Evolutionary conservation across 37 sponge, comb jelly and placozoan genomes (phyloP), one percentile per base, ranked within the genome.

Genomic region (Mnemiopsis leidyi): DNA sequence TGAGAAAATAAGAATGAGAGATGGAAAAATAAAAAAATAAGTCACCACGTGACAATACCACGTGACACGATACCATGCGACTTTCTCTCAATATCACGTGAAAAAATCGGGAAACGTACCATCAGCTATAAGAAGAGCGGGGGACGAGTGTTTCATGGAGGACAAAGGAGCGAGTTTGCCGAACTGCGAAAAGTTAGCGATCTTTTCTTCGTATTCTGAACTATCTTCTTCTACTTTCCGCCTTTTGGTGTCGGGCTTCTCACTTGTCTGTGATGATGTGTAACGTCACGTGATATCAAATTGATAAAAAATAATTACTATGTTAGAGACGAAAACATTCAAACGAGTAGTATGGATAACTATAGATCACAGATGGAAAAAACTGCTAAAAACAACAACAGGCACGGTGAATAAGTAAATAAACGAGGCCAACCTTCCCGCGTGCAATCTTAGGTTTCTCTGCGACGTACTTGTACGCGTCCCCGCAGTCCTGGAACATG

Each of bases 401-500:
- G n/a, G n/a, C n/a, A n/a, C n/a, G n/a, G n/a, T n/a, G n/a, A n/a
- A n/a, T n/a, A n/a, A n/a, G n/a, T n/a, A n/a, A n/a, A n/a, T n/a
- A n/a, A n/a, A n/a, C n/a, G n/a, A n/a, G 3, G 20, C 75, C 23
- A n/a, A 29, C 31, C 75, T 71, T n/a, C 21, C 31, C 75, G 30
- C 31, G 26, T 5, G 26, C 30, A 23, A 85, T 21, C 25, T 85
- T 85, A 3, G 90, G 26, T 26, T 85, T 85, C 90, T 85, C 90
- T 26, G 90, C 90, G 61, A 85, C 39, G 90, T 40, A 85, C 32
- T 28, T 33, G 48, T 40, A 85, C 90, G 38, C 39, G 1, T 38
- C 90, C 24, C 90, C 90, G 24, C 61, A 85, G 92, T 98, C 98
- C 28, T 93, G 79, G 82, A 97, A 96, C 94, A 94, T 96, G 96